Evolutionary conservation across 1,140 invertebrate genomes (phyloP), one percentile per base, ranked within the genome.

Genomic region (Zaprionus davidi): DNA sequence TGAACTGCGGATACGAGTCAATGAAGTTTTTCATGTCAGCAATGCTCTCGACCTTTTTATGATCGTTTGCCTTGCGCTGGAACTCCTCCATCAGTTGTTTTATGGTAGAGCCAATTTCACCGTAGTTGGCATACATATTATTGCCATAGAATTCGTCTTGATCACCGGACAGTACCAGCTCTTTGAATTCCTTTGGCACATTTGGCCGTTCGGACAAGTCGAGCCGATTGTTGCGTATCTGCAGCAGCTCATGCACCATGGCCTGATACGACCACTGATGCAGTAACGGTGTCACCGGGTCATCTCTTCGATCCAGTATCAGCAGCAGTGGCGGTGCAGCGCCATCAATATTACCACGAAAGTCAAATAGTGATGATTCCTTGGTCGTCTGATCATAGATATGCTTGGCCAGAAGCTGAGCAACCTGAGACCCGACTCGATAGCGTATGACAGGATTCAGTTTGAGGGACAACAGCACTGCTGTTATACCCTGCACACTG

Each of bases 181-280:
- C 98, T 82, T 96, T 95, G 31, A 99, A 94, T 81, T 99, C 98
- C 93, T 98, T 98, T n/a, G 95, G 95, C 58, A 97, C 95, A 26
- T 96, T 96, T 44, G 96, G 96, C 17, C 98, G 95, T 70, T 96
- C 94, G 1, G 96, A 96, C 57, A 99, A 94, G 92, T 97, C 97
- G 4, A 99, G 98, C 72, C 98, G 94, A 93, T 99, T 99, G 90
- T 99, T 99, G 78, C 96, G 96, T 78, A 99, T 99, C 0, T 96
- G 96, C 26, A 99, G 93, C 53, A 99, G 93, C 94, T 99, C 99
- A 93, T 99, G 99, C 3, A 99, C 98, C 99, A 99, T 99, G 9
- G 99, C 99, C 93, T 99, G 99, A 93, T 99, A 99, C 0, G 99
- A 99, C 99, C 99, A 99, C 95, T 98, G 99, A 94, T 98, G 99